Evolutionary conservation across 2,888 invertebrate genomes (phyloP), one percentile per base, ranked within the genome.

Genomic region (Thumatha senex): DNA sequence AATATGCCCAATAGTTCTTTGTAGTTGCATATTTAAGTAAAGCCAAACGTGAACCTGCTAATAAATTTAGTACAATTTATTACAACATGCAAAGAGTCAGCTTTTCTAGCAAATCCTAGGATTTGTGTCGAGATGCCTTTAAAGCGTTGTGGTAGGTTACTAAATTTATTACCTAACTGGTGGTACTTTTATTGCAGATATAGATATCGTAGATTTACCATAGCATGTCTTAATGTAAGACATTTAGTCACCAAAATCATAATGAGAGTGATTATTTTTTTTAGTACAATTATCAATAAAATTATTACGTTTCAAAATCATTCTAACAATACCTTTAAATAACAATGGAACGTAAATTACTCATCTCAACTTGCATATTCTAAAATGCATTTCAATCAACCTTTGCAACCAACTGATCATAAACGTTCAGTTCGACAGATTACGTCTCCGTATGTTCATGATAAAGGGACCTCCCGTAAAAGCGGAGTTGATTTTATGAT

Each of bases 391-490:
- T 35, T 43, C 34, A 34, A 49, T 35, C 39, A 43, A 41, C 39
- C 12, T 39, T 40, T 33, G 35, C 42, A 42, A 42, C 39, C 1
- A 24, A 40, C 29, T 10, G 29, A 40, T 30, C 44, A 44, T 49
- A 44, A 46, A 46, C 10, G 39, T 31, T 43, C 45, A 18, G 68
- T 52, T 72, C 64, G 58, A 30, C 51, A 60, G 56, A 67, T 60
- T 61, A 24, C 40, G 15, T 36, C 29, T 48, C 63, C 64, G 67
- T 76, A 40, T 70, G 61, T 70, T 53, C 33, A 13, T 60, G 42
- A 68, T 66, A 70, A 70, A 71, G 56, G 62, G 82, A 84, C 82
- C 83, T 78, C 85, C 84, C 77, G 77, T 84, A 82, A 83, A 76
- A 73, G 71, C 65, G 51, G 53, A 55, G 58, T 60, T 64, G 68